phyloP scores from a whole-genome alignment of 2,113 vertebrate species.

The Oryzias melastigma region DNA sequence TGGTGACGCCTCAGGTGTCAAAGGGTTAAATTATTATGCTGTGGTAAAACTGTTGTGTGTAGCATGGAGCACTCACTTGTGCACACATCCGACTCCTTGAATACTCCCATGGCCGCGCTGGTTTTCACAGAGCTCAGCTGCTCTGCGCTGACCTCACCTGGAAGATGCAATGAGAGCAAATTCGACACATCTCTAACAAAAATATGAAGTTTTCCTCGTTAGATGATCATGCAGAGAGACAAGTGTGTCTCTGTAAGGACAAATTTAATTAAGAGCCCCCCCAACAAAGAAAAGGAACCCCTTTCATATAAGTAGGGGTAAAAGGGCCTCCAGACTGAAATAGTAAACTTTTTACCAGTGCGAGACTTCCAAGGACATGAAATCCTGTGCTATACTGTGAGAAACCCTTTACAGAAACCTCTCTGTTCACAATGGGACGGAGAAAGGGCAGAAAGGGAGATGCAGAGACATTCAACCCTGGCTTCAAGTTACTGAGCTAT shows the following conservation, averaged over 20 bases:
- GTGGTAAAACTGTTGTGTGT: not conserved
- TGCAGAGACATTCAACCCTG: constrained; percentile 29
- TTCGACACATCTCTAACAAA: too few species aligned
- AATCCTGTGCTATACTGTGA: constrained; percentile 42
- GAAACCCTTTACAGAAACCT: constrained; percentile 43
- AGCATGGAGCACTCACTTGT: constrained; percentile 59
- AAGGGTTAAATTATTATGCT: too few species aligned
- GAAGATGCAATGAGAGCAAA: constrained; percentile 10
- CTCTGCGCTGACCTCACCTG: constrained; percentile 57
- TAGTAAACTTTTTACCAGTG: constrained; percentile 25
- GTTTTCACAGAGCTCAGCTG: constrained; percentile 63
- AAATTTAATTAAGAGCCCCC: too few species aligned
- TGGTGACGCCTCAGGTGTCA: too few species aligned
- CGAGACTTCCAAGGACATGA: constrained; percentile 25
- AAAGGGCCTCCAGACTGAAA: not conserved
- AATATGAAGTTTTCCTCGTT: too few species aligned
- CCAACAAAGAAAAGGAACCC: not conserved
- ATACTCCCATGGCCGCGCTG: constrained; percentile 68
- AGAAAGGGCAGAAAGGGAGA: constrained; percentile 30
- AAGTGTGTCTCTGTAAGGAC: too few species aligned
- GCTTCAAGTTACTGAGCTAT: constrained; percentile 64
- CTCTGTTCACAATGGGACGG: constrained; percentile 25
- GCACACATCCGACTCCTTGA: constrained; percentile 57
- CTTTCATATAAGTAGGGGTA: not conserved
- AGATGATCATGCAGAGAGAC: too few species aligned